Evolutionary conservation across 2,113 vertebrate species (phyloP).

Genomic region (Gymnarchus niloticus): DNA sequence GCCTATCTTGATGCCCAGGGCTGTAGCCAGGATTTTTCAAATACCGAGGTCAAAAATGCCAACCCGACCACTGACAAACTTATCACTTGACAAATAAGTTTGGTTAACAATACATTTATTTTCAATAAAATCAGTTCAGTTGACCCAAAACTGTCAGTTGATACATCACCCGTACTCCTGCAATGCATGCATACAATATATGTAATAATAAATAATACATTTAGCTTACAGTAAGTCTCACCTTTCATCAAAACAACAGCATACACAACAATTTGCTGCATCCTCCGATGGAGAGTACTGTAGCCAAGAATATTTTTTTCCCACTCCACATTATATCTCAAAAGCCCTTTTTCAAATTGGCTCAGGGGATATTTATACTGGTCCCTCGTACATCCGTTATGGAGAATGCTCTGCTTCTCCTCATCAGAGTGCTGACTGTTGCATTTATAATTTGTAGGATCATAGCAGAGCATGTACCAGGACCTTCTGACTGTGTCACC

Average conservation of each 20-base stretch:
- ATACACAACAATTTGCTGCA: slow-evolving; percentile 5
- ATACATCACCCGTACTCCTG: no score
- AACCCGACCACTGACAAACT: no score
- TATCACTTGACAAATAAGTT: no score
- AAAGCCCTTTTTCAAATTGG: not conserved
- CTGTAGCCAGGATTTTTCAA: no score
- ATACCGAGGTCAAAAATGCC: no score
- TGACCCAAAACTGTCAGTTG: no score
- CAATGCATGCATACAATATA: no score
- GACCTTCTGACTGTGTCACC: not conserved
- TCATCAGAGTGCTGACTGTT: not conserved
- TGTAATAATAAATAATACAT: no score
- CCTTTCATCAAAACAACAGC: not conserved
- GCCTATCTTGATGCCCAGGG: no score
- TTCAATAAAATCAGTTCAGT: not conserved
- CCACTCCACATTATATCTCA: not conserved
- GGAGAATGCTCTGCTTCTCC: not conserved
- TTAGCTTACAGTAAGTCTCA: no score
- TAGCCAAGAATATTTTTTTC: slow-evolving; percentile 3
- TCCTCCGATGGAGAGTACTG: slow-evolving; percentile 6
- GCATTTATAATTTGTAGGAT: not conserved
- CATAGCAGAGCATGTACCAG: not conserved
- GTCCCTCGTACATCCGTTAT: not conserved
- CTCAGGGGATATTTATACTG: not conserved
- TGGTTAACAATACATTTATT: no score